Base-by-base conservation (phyloP, 2,888 invertebrate species). In the Zygothrica quintamaculata region DNA sequence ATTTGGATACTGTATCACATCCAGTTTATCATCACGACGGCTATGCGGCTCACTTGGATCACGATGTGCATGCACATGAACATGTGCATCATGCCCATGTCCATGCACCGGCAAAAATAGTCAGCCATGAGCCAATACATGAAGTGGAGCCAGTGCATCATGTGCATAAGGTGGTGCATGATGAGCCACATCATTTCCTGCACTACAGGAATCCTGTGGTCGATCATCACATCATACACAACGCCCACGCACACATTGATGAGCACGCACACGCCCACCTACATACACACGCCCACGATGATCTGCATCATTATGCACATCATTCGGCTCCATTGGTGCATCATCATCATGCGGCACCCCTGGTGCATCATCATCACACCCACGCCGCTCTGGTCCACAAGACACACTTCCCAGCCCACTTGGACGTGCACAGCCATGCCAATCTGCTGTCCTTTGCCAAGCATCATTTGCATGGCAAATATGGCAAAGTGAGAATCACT, bases 121-220 rank as follows among this genome's bases (percentile, higher is more conserved):
- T 89, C 18, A 89, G 89, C 68, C 89, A 89, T 43, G 89, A 89
- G 58, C 57, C 89, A 31, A 89, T 89, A n/a, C 89, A 90, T 64
- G 88, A 89, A 25, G 89, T 89, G 25, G 89, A 87, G 56, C 88
- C 90, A 2, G 89, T 89, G 25, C 89, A 89, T 64, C 89, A 89
- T 78, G 89, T 89, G 46, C 89, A 89, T 70, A 89, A 89, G 58
- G 89, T 89, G 50, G 88, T 89, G 55, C 90, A 90, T 22, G 90
- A 90, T 58, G 90, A 90, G 47, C 89, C 89, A 5, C 89, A 89
- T 66, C 89, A 89, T n/a, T 88, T 85, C 77, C 61, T 89, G 77
- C 89, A 89, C 56, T 89, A 89, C 65, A 86, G 88, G 61, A 88
- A 84, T 36, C 88, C 89, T 5, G 89, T 88, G 62, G 87, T 89